These are phyloP conservation scores for Drosophila lacteicornis DNA, from an alignment of 1,140 invertebrate species.

Conservation along the genomic window DNA sequence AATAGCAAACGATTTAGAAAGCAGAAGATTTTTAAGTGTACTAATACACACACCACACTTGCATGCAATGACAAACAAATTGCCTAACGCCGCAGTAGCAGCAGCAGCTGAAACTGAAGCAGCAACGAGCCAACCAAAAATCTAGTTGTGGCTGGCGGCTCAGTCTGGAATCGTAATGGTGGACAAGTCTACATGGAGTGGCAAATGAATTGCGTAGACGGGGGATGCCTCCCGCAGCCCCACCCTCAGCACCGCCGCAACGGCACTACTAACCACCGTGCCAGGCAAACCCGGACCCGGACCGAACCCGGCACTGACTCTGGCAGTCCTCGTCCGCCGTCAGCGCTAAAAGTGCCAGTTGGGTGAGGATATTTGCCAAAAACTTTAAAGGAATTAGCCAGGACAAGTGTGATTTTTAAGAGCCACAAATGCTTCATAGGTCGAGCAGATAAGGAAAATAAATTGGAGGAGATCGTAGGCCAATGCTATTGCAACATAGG, in stretches of 20 bases:
- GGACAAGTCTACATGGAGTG: slow-evolving; percentile 5
- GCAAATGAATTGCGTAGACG: slow-evolving; percentile 68
- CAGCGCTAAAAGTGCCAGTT: slow-evolving; percentile 57
- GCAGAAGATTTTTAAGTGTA: slow-evolving; percentile 1
- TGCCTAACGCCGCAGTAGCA: slow-evolving; percentile 60
- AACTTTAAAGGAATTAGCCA: slow-evolving; percentile 66
- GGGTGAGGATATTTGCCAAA: slow-evolving; percentile 60
- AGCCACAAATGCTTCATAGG: slow-evolving; percentile 20
- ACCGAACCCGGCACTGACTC: slow-evolving; percentile 2
- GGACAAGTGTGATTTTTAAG: slow-evolving; percentile 44
- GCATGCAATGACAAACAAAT: slow-evolving; percentile 77
- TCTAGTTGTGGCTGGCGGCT: slow-evolving; percentile 69
- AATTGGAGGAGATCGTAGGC: slow-evolving; percentile 20
- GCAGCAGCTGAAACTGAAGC: slow-evolving; percentile 21
- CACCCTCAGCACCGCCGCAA: slow-evolving; percentile 1
- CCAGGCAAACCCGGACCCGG: slow-evolving; percentile 6
- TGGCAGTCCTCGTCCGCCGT: slow-evolving; percentile 30
- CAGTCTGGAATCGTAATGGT: slow-evolving; percentile 25
- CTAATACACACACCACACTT: slow-evolving; percentile 24
- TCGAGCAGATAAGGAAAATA: slow-evolving; percentile 31
- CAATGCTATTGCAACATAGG: not conserved
- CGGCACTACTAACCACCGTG: slow-evolving; percentile 20
- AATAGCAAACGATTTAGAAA: too few species aligned
- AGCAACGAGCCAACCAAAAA: slow-evolving; percentile 66
- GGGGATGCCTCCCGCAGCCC: not conserved